phyloP scores from a whole-genome alignment of 2,888 invertebrate genomes.

The Melinaea marsaeus region DNA sequence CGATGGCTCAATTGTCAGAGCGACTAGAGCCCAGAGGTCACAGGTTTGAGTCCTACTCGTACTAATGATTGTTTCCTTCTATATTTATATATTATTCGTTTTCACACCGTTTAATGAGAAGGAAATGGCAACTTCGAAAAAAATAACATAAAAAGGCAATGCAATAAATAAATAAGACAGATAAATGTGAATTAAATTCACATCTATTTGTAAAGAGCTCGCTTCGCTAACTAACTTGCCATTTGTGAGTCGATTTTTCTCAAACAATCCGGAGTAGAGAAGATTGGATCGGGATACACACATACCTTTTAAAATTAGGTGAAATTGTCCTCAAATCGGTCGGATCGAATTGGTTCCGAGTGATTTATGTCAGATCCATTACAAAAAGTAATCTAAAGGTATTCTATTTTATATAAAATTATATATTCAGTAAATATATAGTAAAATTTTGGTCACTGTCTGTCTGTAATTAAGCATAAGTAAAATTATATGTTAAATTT shows the following conservation, averaged over 20 bases:
- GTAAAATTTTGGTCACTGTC: no score
- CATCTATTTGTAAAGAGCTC: conserved; percentile 9
- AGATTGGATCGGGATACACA: conserved; percentile 17
- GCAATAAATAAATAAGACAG: background rate
- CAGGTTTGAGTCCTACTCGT: no score
- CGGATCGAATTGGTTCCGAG: conserved; percentile 1
- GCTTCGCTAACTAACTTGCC: conserved; percentile 8
- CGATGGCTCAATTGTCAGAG: no score
- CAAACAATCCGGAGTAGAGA: conserved; percentile 15
- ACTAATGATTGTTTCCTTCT: no score
- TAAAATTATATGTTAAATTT: no score
- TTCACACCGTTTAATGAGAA: no score
- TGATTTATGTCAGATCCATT: conserved; percentile 1
- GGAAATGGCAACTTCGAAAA: background rate
- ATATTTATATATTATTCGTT: no score
- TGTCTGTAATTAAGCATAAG: no score
- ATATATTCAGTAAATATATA: no score
- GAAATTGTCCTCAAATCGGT: conserved; percentile 12
- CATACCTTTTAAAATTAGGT: conserved; percentile 12
- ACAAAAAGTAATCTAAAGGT: background rate
- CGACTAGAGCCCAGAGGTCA: no score
- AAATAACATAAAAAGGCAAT: background rate
- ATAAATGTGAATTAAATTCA: conserved; percentile 7
- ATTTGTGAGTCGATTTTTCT: conserved; percentile 19
- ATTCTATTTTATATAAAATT: no score